These are phyloP conservation scores for Xenus cinereus DNA, from an alignment of 2,113 vertebrate genomes.

Conservation along the genomic window DNA sequence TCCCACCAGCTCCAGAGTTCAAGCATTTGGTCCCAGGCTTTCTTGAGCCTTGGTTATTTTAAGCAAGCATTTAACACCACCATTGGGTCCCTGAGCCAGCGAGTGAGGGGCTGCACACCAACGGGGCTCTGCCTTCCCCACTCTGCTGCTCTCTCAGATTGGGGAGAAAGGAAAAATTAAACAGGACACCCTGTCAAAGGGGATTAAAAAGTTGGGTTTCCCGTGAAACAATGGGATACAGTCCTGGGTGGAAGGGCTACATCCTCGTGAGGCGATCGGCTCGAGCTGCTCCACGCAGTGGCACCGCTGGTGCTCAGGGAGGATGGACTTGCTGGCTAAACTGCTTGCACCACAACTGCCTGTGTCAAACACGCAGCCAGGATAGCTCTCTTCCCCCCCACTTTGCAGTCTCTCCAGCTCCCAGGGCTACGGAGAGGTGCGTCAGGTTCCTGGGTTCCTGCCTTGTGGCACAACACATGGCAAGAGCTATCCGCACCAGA, in stretches of 20 bases:
- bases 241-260: background rate
- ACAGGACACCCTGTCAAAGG: background rate
- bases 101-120: rapidly evolving
- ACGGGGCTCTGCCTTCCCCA: background rate
- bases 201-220: background rate
- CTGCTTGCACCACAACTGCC: background rate
- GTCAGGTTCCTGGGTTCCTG: background rate
- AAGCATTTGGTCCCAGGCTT: background rate
- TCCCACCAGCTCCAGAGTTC: background rate
- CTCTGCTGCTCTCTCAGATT: background rate
- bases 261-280: background rate
- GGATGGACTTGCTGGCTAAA: background rate
- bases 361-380: rapidly evolving
- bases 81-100: background rate
- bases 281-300: background rate
- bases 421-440: background rate
- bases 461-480: background rate
- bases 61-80: background rate
- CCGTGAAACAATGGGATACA: background rate
- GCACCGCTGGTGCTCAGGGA: background rate
- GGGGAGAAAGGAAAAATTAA: background rate
- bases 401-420: background rate
- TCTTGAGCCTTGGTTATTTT: background rate
- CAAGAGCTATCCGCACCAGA: background rate
- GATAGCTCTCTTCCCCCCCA: background rate